Percentiles rank a stretch among this genome's conserved stretches.
phyloP scores from a whole-genome alignment of 2,888 invertebrate species.

The Troides helena region DNA sequence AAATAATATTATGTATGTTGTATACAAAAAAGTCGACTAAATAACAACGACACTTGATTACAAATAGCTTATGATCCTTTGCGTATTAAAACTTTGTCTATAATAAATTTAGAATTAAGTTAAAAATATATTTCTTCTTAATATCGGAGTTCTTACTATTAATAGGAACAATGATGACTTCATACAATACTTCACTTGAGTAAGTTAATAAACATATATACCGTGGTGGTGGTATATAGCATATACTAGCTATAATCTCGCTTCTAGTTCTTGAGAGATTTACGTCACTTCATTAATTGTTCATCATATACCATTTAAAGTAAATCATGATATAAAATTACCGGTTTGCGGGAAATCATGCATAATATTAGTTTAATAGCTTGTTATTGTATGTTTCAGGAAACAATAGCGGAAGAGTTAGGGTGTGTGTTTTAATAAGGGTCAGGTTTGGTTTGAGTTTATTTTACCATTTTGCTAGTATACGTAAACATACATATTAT shows the following conservation, averaged over 20 bases:
- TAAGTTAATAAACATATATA: neutral
- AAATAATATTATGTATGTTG: too few species aligned
- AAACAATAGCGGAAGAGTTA: neutral
- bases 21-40: too few species aligned
- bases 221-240: neutral
- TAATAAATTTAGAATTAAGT: too few species aligned
- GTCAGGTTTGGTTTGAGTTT: neutral
- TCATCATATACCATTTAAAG: neutral
- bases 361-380: constrained; percentile 8
- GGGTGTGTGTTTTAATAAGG: constrained; percentile 1
- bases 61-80: too few species aligned
- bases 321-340: neutral
- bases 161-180: neutral
- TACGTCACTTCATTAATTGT: neutral
- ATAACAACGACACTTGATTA: too few species aligned
- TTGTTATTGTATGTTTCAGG: constrained; percentile 6
- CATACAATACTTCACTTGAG: neutral
- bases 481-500: neutral
- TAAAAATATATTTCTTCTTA: neutral
- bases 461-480: neutral
- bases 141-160: neutral
- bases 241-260: neutral
- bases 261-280: neutral
- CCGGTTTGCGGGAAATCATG: neutral
- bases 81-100: too few species aligned